A percentile compares a stretch with the other conserved stretches of the same genome.
Evolutionary conservation across 2,797 vertebrate genomes (phyloP).

Genomic region (Chaenodraco wilsoni): DNA sequence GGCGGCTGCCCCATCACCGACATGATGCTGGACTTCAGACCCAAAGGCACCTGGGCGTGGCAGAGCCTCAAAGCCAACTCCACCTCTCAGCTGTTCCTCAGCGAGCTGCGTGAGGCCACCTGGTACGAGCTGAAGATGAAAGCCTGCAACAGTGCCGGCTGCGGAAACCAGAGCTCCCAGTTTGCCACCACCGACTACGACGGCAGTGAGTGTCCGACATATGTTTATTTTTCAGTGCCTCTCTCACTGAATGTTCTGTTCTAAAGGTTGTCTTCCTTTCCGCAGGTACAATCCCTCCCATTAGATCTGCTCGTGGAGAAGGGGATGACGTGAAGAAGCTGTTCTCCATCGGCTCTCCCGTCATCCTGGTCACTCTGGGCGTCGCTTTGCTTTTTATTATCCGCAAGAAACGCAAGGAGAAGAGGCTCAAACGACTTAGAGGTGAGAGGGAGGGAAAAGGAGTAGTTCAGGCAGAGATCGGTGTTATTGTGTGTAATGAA

Average conservation of each 20-base stretch:
- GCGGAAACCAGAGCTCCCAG: slow-evolving; percentile 94
- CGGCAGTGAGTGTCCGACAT: slow-evolving; percentile 90
- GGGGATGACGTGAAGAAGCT: slow-evolving; percentile 97
- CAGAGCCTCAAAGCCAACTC: slow-evolving; percentile 94
- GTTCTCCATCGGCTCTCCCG: slow-evolving; percentile 95
- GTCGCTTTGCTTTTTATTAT: slow-evolving; percentile 95
- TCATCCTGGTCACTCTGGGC: slow-evolving; percentile 95
- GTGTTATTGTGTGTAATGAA: slow-evolving; percentile 20
- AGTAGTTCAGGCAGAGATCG: slow-evolving; percentile 5
- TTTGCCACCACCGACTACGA: slow-evolving; percentile 98
- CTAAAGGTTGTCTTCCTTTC: background rate
- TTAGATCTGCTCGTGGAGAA: slow-evolving; percentile 96
- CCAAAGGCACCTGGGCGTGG: slow-evolving; percentile 97
- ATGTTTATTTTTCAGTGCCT: background rate
- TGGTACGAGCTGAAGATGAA: slow-evolving; percentile 99
- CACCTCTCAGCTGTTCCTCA: slow-evolving; percentile 92
- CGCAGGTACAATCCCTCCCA: slow-evolving; percentile 95
- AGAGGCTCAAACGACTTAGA: slow-evolving; percentile 94
- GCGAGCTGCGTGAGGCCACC: slow-evolving; percentile 94
- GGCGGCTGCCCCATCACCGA: slow-evolving; percentile 96
- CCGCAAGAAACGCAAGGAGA: slow-evolving; percentile 98
- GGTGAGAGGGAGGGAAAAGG: slow-evolving; percentile 81
- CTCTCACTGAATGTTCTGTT: background rate
- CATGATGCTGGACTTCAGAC: slow-evolving; percentile 93
- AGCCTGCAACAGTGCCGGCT: slow-evolving; percentile 97